Evolutionary conservation across 2,888 invertebrate genomes (phyloP).

Genomic region (Bibio marci): DNA sequence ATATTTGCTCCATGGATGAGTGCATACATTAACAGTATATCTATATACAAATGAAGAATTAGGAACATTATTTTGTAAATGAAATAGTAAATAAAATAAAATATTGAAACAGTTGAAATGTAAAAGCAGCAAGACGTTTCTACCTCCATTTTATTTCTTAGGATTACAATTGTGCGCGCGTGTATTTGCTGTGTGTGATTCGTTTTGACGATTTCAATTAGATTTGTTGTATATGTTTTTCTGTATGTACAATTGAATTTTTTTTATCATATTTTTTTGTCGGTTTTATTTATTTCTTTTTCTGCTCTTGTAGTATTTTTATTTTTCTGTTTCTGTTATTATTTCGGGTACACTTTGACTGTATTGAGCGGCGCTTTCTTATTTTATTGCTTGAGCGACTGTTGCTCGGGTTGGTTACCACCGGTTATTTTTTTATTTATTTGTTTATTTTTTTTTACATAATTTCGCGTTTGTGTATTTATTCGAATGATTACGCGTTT

Average conservation of each 20-base stretch:
- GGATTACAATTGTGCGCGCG: slow-evolving; percentile 4
- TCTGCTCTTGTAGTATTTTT: too few species aligned
- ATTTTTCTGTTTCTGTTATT: background rate
- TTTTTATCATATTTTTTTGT: background rate
- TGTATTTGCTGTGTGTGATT: slow-evolving; percentile 7
- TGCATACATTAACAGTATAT: too few species aligned
- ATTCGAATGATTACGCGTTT: too few species aligned
- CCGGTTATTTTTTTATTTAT: too few species aligned
- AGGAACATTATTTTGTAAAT: too few species aligned
- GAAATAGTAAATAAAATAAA: too few species aligned
- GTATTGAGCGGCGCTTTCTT: slow-evolving; percentile 1
- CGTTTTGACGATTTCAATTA: slow-evolving; percentile 6
- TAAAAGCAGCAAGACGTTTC: slow-evolving; percentile 1
- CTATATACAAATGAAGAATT: too few species aligned
- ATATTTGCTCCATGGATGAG: too few species aligned
- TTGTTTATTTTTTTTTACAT: too few species aligned
- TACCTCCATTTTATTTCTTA: slow-evolving; percentile 1
- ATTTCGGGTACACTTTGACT: slow-evolving; percentile 1
- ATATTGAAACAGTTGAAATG: slow-evolving; percentile 7
- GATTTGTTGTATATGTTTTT: background rate
- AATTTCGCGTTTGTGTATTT: too few species aligned
- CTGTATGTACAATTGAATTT: slow-evolving; percentile 1
- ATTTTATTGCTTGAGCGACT: slow-evolving; percentile 2
- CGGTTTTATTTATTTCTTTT: too few species aligned
- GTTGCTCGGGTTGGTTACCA: slow-evolving; percentile 4